A percentile compares a stretch with the other conserved stretches of the same genome.
Evolutionary conservation across 1,140 invertebrate species (phyloP).

Genomic region (Onthophagus taurus): DNA sequence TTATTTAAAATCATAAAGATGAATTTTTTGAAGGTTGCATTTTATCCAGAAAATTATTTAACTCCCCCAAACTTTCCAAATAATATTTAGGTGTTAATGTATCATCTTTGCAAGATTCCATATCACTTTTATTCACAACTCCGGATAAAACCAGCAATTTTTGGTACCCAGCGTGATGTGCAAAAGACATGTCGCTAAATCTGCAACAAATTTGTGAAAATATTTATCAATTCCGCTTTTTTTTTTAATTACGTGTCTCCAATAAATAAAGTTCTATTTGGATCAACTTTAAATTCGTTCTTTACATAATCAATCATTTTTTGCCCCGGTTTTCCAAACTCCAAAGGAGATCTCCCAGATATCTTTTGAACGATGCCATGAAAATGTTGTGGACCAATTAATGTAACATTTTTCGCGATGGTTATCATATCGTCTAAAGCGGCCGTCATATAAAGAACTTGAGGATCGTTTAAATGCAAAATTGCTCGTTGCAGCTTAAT

Average conservation of each 20-base stretch:
- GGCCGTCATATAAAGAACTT: slow-evolving; percentile 26
- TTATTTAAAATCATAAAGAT: too few relatives aligned
- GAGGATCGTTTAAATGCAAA: slow-evolving; percentile 21
- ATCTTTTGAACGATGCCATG: slow-evolving; percentile 19
- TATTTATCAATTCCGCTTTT: slow-evolving; percentile 7
- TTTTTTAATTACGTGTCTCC: slow-evolving; percentile 28
- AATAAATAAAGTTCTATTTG: slow-evolving; percentile 19
- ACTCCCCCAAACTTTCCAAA: slow-evolving; percentile 24
- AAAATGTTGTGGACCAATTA: slow-evolving; percentile 20
- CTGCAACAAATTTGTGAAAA: slow-evolving; percentile 21
- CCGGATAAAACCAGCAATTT: slow-evolving; percentile 31
- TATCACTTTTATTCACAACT: slow-evolving; percentile 21
- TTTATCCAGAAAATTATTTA: slow-evolving; percentile 10
- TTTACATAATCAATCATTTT: slow-evolving; percentile 21
- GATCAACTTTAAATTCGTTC: slow-evolving; percentile 19
- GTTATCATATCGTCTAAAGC: slow-evolving; percentile 19
- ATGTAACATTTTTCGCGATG: slow-evolving; percentile 2
- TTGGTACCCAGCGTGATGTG: slow-evolving; percentile 23
- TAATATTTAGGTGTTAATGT: slow-evolving; percentile 27
- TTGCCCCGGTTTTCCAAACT: slow-evolving; percentile 24
- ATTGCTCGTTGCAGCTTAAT: slow-evolving; percentile 23
- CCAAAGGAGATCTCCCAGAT: slow-evolving; percentile 18
- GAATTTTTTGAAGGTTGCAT: too few relatives aligned
- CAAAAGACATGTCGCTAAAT: slow-evolving; percentile 30
- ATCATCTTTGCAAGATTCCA: slow-evolving; percentile 22